Evolutionary conservation across 1,140 invertebrate genomes (phyloP).

Genomic region (Lepidurus couesii): DNA sequence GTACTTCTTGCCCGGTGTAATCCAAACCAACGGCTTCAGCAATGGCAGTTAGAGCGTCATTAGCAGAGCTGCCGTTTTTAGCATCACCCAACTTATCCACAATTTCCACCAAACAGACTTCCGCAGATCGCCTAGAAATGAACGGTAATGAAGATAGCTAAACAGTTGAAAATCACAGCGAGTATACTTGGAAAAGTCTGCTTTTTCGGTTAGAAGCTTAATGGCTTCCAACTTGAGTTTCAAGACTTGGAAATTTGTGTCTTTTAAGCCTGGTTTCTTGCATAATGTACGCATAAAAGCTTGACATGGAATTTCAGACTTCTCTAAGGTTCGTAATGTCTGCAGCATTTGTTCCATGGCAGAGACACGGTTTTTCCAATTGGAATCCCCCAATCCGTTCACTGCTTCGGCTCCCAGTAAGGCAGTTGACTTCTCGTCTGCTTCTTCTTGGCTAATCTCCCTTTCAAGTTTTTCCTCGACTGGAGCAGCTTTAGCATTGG

Average conservation of each 20-base stretch:
- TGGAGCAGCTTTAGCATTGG: constrained; percentile 38
- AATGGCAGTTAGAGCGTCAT: constrained; percentile 65
- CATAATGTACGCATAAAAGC: constrained; percentile 64
- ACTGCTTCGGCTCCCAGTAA: constrained; percentile 58
- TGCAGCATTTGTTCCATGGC: constrained; percentile 66
- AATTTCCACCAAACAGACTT: constrained; percentile 69
- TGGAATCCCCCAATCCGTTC: constrained; percentile 63
- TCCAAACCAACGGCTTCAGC: constrained; percentile 72
- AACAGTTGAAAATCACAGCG: not conserved
- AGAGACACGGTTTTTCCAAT: constrained; percentile 80
- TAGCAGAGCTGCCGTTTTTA: constrained; percentile 65
- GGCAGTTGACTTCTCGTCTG: constrained; percentile 60
- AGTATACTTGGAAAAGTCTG: constrained; percentile 59
- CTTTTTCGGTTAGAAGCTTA: constrained; percentile 68
- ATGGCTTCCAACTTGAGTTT: constrained; percentile 74
- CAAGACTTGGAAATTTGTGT: constrained; percentile 89
- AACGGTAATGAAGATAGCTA: constrained; percentile 35
- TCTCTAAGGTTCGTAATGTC: constrained; percentile 55
- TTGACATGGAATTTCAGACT: constrained; percentile 63
- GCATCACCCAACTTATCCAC: constrained; percentile 78
- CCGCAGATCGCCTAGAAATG: constrained; percentile 57
- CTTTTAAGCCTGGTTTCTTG: constrained; percentile 85
- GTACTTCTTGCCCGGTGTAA: constrained; percentile 61
- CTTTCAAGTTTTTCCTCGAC: constrained; percentile 44
- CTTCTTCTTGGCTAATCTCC: constrained; percentile 60